phyloP scores from a whole-genome alignment of 2,888 invertebrate genomes.

The Drosophila barbarae region DNA sequence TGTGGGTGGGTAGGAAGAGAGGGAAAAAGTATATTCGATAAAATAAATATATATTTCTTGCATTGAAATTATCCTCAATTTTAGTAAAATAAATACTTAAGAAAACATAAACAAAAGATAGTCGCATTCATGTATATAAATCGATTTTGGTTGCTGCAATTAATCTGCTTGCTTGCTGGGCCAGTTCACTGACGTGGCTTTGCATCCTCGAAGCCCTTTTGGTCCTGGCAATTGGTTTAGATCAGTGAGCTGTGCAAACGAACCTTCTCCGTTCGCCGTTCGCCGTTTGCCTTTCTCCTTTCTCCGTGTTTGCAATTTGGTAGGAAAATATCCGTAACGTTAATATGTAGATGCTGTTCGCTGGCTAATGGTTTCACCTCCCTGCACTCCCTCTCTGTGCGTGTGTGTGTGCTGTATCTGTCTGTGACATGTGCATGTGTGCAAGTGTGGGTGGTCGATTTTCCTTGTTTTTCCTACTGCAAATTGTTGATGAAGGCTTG shows the following conservation, averaged over 20 bases:
- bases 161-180: conserved; percentile 8
- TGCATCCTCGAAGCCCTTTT: conserved; percentile 12
- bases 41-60: too few species aligned
- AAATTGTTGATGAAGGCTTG: conserved; percentile 71
- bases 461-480: conserved; percentile 58
- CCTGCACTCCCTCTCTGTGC: conserved; percentile 5
- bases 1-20: neutral
- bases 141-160: conserved; percentile 12
- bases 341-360: conserved; percentile 53
- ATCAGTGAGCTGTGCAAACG: conserved; percentile 44
- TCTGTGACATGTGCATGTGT: conserved; percentile 43
- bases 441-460: conserved; percentile 29
- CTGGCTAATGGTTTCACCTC: conserved; percentile 29
- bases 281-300: neutral
- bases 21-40: too few species aligned
- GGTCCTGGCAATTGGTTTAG: conserved; percentile 41
- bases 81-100: neutral
- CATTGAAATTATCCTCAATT: neutral
- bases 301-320: conserved; percentile 48
- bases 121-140: neutral
- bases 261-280: conserved; percentile 18
- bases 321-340: conserved; percentile 59
- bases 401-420: conserved; percentile 20
- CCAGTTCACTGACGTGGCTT: conserved; percentile 13
- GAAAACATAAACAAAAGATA: neutral